These are phyloP conservation scores for Cladopsammia gracilis DNA, from an alignment of 64 coral and sea anemone species.

Conservation along the genomic window DNA sequence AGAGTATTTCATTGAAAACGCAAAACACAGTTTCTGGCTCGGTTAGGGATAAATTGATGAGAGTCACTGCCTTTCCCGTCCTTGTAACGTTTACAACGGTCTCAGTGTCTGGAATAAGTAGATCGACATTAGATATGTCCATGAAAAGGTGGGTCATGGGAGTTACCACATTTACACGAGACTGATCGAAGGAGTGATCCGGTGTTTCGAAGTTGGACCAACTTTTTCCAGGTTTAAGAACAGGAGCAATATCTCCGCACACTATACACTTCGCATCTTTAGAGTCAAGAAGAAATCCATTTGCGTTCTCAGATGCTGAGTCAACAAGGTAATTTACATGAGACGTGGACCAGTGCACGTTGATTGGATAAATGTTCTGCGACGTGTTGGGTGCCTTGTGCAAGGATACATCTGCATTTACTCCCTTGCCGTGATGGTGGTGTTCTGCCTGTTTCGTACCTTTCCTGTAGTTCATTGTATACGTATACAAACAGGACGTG, in stretches of 20 bases:
- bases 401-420: conserved; percentile 59
- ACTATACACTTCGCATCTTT: conserved; percentile 65
- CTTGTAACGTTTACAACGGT: conserved; percentile 43
- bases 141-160: conserved; percentile 76
- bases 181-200: conserved; percentile 51
- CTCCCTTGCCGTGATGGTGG: conserved; percentile 47
- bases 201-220: conserved; percentile 31
- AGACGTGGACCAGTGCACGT: conserved; percentile 40
- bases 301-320: conserved; percentile 30
- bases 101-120: not conserved
- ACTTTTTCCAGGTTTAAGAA: conserved; percentile 24
- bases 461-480: conserved; percentile 74
- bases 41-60: conserved; percentile 56
- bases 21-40: conserved; percentile 17
- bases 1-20: conserved; percentile 26
- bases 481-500: conserved; percentile 67
- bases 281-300: conserved; percentile 16
- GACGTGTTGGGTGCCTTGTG: conserved; percentile 74
- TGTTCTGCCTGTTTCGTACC: conserved; percentile 59
- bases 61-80: conserved; percentile 40
- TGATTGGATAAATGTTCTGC: too few species aligned
- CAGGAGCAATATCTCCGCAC: conserved; percentile 59
- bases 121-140: conserved; percentile 1
- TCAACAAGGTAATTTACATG: conserved; percentile 60
- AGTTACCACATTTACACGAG: conserved; percentile 19